phyloP scores from a whole-genome alignment of 2,113 vertebrate genomes.

The Campylorhamphus procurvoides region DNA sequence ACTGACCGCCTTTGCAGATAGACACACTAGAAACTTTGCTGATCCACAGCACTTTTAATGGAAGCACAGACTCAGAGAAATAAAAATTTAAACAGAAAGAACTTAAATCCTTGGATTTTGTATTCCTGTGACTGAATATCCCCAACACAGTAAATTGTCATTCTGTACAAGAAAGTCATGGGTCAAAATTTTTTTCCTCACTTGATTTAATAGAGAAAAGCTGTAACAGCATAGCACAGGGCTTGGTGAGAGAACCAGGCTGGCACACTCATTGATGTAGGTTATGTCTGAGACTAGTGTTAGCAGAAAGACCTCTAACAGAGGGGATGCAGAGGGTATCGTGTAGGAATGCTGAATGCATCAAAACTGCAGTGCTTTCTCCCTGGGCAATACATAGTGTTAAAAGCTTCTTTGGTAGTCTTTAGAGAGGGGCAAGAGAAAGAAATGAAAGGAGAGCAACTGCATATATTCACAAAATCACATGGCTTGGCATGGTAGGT shows the following conservation, averaged over 20 bases:
- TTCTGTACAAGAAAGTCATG: not conserved
- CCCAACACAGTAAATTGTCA: not conserved
- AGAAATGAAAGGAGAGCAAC: not conserved
- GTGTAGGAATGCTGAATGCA: not conserved
- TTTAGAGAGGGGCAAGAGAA: not conserved
- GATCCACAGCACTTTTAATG: not conserved
- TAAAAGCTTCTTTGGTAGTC: not conserved
- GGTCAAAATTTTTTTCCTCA: not conserved
- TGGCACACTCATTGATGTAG: not conserved
- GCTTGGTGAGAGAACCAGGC: not conserved
- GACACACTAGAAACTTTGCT: not conserved
- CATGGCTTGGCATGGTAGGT: fast-evolving
- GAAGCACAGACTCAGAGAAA: not conserved
- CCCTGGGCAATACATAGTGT: not conserved
- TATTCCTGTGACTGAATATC: not conserved
- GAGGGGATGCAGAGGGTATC: not conserved
- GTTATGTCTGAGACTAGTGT: not conserved
- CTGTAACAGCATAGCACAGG: not conserved
- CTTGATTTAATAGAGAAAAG: not conserved
- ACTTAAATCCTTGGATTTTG: not conserved
- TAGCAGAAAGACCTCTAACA: not conserved
- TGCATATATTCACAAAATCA: not conserved
- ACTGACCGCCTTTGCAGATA: not conserved
- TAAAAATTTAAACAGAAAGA: not conserved
- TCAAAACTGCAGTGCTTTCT: not conserved